Conservation (phyloP, 2,888 invertebrate species). For the Pseudococcus longispinus region DNA sequence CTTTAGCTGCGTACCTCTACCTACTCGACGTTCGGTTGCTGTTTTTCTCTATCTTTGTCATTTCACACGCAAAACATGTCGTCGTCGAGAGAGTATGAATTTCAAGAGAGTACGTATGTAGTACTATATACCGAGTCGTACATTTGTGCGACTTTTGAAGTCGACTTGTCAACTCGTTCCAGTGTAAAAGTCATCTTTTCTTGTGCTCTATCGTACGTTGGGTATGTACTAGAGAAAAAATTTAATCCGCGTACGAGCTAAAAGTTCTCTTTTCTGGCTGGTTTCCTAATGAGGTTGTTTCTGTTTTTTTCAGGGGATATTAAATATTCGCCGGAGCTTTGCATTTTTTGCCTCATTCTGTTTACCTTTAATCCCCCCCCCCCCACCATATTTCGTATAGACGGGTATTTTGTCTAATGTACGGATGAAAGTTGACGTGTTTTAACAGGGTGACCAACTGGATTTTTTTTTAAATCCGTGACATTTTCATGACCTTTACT, state of each 20-base stretch:
- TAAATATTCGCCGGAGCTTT: no score
- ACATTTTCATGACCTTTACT: no score
- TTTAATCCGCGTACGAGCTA: not conserved
- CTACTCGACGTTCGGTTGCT: not conserved
- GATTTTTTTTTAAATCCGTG: no score
- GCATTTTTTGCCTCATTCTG: no score
- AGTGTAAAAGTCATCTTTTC: not conserved
- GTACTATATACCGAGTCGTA: not conserved
- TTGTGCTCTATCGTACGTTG: not conserved
- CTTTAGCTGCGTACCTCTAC: no score
- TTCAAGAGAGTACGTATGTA: slow-evolving; percentile 17
- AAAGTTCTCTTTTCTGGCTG: slow-evolving; percentile 2
- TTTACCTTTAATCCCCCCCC: no score
- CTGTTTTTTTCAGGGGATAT: not conserved
- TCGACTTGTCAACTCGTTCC: not conserved
- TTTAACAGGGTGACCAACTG: no score
- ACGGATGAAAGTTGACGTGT: no score
- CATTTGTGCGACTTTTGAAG: not conserved
- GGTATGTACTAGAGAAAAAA: not conserved
- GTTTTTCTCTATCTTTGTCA: not conserved
- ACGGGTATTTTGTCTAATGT: no score
- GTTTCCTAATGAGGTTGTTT: slow-evolving; percentile 10
- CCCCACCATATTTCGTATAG: no score
- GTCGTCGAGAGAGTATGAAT: not conserved
- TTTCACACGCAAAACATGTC: slow-evolving; percentile 1